Conservation (phyloP, 2,888 invertebrate genomes). For the Troides aeacus region DNA sequence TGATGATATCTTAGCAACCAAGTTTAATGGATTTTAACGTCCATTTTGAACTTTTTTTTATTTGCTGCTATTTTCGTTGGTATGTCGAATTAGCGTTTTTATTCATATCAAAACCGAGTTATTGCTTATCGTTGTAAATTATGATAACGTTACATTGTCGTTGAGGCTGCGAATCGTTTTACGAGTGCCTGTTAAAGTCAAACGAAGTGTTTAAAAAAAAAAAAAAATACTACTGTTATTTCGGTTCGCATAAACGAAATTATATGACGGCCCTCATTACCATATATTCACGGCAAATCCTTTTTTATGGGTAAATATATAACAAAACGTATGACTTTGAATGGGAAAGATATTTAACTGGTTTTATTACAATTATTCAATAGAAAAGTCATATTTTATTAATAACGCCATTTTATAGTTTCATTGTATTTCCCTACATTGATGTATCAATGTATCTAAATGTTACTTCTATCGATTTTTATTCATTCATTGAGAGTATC, state of each 20-base stretch:
- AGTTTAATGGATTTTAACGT: neutral
- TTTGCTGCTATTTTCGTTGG: conserved; percentile 5
- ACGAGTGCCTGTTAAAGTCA: conserved; percentile 26
- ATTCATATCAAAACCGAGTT: conserved; percentile 10
- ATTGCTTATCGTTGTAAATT: conserved; percentile 21
- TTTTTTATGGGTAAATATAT: conserved; percentile 2
- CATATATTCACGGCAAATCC: conserved; percentile 23
- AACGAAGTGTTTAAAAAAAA: conserved; percentile 27
- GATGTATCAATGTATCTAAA: too few species aligned
- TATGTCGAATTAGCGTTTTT: neutral
- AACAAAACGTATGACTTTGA: neutral
- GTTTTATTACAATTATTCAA: neutral
- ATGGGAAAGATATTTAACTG: neutral
- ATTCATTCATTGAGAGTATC: too few species aligned
- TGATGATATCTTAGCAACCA: neutral
- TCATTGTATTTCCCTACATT: too few species aligned
- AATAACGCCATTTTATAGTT: too few species aligned
- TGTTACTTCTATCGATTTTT: too few species aligned
- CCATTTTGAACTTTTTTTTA: conserved; percentile 5
- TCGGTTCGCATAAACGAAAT: conserved; percentile 25
- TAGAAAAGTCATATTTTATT: neutral
- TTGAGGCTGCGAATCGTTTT: conserved; percentile 34
- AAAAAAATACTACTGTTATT: conserved; percentile 27
- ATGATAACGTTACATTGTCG: conserved; percentile 32
- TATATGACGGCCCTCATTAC: conserved; percentile 6